Evolutionary conservation across 1,140 invertebrate species (phyloP).

Genomic region (Drosophila kanapiae): DNA sequence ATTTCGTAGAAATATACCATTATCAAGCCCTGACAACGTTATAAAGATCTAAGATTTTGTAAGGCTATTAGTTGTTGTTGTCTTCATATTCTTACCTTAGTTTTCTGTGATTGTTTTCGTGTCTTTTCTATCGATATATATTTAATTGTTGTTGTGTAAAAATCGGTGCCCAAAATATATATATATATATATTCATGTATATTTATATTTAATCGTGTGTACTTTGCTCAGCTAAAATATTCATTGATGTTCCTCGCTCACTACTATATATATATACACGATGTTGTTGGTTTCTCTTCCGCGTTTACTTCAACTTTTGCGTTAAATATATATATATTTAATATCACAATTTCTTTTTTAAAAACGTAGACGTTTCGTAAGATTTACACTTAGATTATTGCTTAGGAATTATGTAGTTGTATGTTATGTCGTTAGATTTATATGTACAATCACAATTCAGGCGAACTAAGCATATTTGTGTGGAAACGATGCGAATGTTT

Average conservation of each 20-base stretch:
- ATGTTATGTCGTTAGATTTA: conserved; percentile 55
- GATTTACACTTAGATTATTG: conserved; percentile 71
- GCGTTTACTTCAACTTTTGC: conserved; percentile 19
- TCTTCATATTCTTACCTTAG: conserved; percentile 66
- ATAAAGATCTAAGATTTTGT: neutral
- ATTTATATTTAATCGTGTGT: conserved; percentile 58
- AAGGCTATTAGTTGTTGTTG: neutral
- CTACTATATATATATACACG: conserved; percentile 41
- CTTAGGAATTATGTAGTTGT: conserved; percentile 26
- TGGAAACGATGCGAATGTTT: conserved; percentile 71
- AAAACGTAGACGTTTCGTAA: conserved; percentile 76
- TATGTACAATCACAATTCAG: conserved; percentile 75
- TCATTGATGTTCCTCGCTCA: conserved; percentile 43
- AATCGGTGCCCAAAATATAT: conserved; percentile 80
- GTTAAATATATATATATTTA: conserved; percentile 58
- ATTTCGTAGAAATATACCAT: neutral
- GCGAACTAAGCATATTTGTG: conserved; percentile 59
- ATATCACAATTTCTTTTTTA: conserved; percentile 80
- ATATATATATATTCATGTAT: conserved; percentile 52
- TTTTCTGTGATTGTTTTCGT: conserved; percentile 79
- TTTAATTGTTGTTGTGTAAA: conserved; percentile 66
- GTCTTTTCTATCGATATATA: conserved; percentile 75
- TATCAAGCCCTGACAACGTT: neutral
- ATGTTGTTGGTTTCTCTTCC: conserved; percentile 29
- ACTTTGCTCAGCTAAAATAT: conserved; percentile 67